Evolutionary conservation across 2,888 invertebrate species (phyloP).

Genomic region (Archips crataeganus): DNA sequence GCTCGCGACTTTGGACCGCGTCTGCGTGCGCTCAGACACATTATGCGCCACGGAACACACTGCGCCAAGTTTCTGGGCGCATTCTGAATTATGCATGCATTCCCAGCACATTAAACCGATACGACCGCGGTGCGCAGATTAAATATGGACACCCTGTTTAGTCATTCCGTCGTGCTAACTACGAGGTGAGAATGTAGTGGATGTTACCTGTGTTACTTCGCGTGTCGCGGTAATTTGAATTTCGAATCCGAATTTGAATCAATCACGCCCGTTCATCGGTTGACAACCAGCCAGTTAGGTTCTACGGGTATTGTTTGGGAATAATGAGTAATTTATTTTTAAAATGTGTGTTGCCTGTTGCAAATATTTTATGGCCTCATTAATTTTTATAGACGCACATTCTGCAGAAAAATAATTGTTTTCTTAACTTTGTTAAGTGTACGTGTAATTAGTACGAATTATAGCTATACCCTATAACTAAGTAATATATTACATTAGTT

Average conservation of each 20-base stretch:
- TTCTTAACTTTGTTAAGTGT: not conserved
- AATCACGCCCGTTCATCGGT: conserved; percentile 26
- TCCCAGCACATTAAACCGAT: conserved; percentile 69
- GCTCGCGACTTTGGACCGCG: conserved; percentile 47
- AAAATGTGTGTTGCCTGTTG: not conserved
- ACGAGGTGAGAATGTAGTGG: conserved; percentile 58
- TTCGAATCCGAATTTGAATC: conserved; percentile 35
- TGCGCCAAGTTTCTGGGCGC: conserved; percentile 54
- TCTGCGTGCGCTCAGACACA: conserved; percentile 53
- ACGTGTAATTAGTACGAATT: not conserved
- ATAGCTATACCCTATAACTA: not conserved
- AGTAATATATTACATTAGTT: not conserved
- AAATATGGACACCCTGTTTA: conserved; percentile 74
- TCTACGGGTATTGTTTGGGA: conserved; percentile 4
- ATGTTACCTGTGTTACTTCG: conserved; percentile 34
- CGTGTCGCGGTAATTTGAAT: conserved; percentile 35
- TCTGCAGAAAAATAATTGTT: not conserved
- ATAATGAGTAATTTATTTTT: not conserved
- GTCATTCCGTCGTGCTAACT: conserved; percentile 66
- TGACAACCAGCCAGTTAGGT: conserved; percentile 16
- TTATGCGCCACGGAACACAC: conserved; percentile 57
- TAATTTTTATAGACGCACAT: no score
- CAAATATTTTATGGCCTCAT: not conserved
- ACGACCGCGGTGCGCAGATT: conserved; percentile 63
- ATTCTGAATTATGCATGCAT: conserved; percentile 68